Evolutionary conservation across 2,113 vertebrate species (phyloP).

Genomic region (Ailurus styani): DNA sequence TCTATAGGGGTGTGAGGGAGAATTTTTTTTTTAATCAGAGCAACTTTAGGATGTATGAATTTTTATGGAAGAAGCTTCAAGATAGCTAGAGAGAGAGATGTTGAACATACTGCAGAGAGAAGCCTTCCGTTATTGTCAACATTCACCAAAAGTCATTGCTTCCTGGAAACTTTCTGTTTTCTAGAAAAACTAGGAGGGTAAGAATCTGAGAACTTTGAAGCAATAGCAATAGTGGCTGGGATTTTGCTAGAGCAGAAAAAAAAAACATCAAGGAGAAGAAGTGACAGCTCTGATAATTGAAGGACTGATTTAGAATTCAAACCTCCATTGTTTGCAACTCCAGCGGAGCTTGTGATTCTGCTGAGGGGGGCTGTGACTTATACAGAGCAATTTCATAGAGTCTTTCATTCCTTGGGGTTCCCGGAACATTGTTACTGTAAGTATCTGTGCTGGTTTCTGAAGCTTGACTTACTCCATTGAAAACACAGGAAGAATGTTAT

Average conservation of each 20-base stretch:
- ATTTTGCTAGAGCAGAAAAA: constrained; percentile 46
- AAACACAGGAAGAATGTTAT: constrained; percentile 63
- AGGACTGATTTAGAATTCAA: constrained; percentile 63
- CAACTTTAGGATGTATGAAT: not conserved
- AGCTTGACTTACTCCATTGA: constrained; percentile 71
- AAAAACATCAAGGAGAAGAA: not conserved
- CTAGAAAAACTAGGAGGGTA: not conserved
- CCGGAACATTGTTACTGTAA: constrained; percentile 12
- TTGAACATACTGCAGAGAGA: not conserved
- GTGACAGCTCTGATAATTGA: constrained; percentile 47
- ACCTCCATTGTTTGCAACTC: constrained; percentile 54
- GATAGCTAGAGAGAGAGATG: not conserved
- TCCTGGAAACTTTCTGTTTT: constrained; percentile 33
- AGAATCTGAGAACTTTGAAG: constrained; percentile 18
- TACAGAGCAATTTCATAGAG: constrained; percentile 59
- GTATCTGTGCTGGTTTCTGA: constrained; percentile 54
- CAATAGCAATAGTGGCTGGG: not conserved
- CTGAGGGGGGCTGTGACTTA: constrained; percentile 52
- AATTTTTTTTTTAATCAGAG: not conserved
- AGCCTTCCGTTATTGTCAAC: not conserved
- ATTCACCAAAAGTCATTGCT: not conserved
- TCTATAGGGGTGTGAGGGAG: not conserved
- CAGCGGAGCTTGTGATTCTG: constrained; percentile 40
- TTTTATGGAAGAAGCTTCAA: not conserved
- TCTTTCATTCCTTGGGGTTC: constrained; percentile 52